A percentile compares a stretch with the other conserved stretches of the same genome.
phyloP scores from a whole-genome alignment of 1,140 invertebrate species.

The Pseudachorutes palmiensis region DNA sequence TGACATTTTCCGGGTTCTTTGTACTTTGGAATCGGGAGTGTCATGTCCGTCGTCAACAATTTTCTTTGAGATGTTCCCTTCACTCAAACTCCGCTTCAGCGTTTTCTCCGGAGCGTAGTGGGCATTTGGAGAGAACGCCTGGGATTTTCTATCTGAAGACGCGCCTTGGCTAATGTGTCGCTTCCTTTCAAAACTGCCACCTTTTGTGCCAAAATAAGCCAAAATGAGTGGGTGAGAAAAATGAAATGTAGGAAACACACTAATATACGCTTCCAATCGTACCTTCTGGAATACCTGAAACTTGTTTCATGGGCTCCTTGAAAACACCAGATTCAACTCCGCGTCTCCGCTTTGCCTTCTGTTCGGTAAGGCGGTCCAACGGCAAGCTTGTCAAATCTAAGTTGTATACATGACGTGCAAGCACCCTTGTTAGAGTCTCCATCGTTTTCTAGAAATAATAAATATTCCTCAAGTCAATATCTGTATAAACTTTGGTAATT shows the following conservation, averaged over 20 bases:
- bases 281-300: slow-evolving; percentile 19
- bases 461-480: not conserved
- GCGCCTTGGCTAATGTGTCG: slow-evolving; percentile 25
- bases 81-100: slow-evolving; percentile 34
- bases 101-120: slow-evolving; percentile 18
- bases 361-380: slow-evolving; percentile 71
- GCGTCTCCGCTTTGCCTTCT: slow-evolving; percentile 62
- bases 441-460: slow-evolving; percentile 71
- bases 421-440: slow-evolving; percentile 84
- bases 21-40: not conserved
- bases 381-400: slow-evolving; percentile 84
- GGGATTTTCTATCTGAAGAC: slow-evolving; percentile 29
- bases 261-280: not conserved
- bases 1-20: slow-evolving; percentile 22
- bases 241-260: not conserved
- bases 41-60: not conserved
- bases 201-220: not conserved
- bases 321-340: slow-evolving; percentile 27
- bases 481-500: not conserved
- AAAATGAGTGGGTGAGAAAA: not conserved
- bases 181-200: slow-evolving; percentile 1
- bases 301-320: slow-evolving; percentile 18
- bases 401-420: slow-evolving; percentile 86
- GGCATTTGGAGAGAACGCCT: slow-evolving; percentile 21
- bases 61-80: slow-evolving; percentile 19